Evolutionary conservation across 2,113 vertebrate genomes (phyloP), one percentile per base, ranked within the genome.

Genomic region (Tringa solitaria): DNA sequence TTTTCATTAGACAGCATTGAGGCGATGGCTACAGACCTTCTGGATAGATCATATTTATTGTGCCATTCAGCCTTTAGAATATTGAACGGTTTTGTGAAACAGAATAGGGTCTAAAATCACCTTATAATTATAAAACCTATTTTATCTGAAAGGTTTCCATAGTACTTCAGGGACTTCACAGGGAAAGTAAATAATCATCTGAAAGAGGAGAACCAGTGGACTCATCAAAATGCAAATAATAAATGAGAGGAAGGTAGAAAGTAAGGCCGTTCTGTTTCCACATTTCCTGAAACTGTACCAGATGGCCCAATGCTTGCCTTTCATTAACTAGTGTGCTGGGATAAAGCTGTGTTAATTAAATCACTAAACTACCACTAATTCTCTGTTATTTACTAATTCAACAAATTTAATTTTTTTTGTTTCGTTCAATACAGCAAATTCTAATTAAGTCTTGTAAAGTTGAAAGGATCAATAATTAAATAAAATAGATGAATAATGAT

Each of bases 291-390:
- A 94, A 93, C 61, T 53, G 80, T 87, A 95, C 95, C 94, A 97
- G 96, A 97, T 97, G 97, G 97, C 91, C 92, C 83, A 76, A 14
- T 59, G 64, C 95, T 97, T 95, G 89, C 70, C 84, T 95, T 96
- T 95, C 95, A 97, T 96, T 95, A 96, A 96, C 93, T 93, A 93
- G 89, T 91, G 87, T 93, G 89, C 94, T 95, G 91, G 90, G 77
- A 97, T 97, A 97, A 97, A 97, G 88, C 95, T 92, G 91, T 88
- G 95, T 96, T 97, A 97, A 97, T 97, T 97, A 97, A 97, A 97
- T 97, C 95, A 90, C 95, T 96, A 93, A 97, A 96, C 95, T 94
- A 97, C 84, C 78, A 90, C 92, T 96, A 97, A 97, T 97, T 97
- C 89, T 94, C 72, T 76, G 65, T 94, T 96, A 97, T 96, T 97